These are phyloP conservation scores for Cisticola juncidis DNA, from an alignment of 2,113 vertebrate species.

Conservation along the genomic window DNA sequence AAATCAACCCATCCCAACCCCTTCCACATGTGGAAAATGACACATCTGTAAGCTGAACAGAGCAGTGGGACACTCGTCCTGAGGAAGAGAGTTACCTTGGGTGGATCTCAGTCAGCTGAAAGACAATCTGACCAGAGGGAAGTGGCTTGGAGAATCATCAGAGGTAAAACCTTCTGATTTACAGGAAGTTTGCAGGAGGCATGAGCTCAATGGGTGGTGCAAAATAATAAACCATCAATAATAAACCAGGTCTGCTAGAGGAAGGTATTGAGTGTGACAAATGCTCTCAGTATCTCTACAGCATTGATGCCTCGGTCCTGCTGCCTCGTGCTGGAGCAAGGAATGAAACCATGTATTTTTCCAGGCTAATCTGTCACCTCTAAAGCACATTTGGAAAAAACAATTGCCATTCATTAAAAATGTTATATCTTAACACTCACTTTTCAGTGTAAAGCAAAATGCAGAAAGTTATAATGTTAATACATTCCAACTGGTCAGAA, in stretches of 20 bases:
- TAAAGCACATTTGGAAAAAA: not conserved
- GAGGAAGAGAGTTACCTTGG: not conserved
- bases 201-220: not conserved
- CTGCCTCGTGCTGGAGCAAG: not conserved
- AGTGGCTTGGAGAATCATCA: not conserved
- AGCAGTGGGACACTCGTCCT: not conserved
- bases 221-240: not conserved
- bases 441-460: not conserved
- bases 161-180: not conserved
- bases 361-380: not conserved
- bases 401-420: not conserved
- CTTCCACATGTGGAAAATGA: not conserved
- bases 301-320: not conserved
- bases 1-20: not conserved
- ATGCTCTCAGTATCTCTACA: not conserved
- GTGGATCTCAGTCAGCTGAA: not conserved
- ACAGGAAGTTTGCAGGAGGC: not conserved
- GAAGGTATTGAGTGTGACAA: not conserved
- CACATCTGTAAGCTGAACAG: fast-evolving
- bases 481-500: not conserved
- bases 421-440: not conserved
- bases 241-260: not conserved
- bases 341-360: not conserved
- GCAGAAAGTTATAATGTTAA: not conserved
- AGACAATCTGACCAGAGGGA: not conserved